Evolutionary conservation across 2,113 vertebrate genomes (phyloP).

Genomic region (Xyliphius kryptos): DNA sequence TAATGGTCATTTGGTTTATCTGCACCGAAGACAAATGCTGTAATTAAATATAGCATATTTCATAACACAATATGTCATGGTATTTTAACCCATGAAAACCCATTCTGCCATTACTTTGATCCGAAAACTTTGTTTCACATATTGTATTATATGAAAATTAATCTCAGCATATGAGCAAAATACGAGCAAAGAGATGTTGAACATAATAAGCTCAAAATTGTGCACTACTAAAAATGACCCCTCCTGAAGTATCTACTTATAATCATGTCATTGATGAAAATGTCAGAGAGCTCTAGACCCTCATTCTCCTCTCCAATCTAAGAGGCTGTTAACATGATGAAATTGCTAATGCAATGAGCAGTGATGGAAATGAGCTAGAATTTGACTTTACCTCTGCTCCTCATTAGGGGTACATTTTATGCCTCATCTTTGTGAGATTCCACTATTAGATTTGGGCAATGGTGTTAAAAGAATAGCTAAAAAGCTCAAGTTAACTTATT

Average conservation of each 20-base stretch:
- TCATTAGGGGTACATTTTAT: background rate
- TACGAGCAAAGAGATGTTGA: background rate
- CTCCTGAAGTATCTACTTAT: background rate
- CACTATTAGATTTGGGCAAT: background rate
- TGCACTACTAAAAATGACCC: background rate
- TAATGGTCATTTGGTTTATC: too few species aligned
- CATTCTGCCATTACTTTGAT: too few species aligned
- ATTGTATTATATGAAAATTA: too few species aligned
- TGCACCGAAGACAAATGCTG: too few species aligned
- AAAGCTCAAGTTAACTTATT: background rate
- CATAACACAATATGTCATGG: too few species aligned
- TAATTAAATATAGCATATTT: too few species aligned
- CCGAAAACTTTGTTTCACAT: too few species aligned
- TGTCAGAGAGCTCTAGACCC: conserved; percentile 2
- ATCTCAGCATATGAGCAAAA: too few species aligned
- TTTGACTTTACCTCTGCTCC: background rate
- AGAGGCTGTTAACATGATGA: background rate
- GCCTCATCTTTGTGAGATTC: background rate
- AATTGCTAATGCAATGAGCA: background rate
- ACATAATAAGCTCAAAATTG: background rate
- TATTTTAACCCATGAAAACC: too few species aligned
- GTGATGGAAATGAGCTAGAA: background rate
- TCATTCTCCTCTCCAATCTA: background rate
- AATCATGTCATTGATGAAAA: background rate
- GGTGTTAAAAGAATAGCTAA: background rate